These are phyloP conservation scores for Antrozous pallidus DNA, from an alignment of 2,797 vertebrate species.

Conservation along the genomic window DNA sequence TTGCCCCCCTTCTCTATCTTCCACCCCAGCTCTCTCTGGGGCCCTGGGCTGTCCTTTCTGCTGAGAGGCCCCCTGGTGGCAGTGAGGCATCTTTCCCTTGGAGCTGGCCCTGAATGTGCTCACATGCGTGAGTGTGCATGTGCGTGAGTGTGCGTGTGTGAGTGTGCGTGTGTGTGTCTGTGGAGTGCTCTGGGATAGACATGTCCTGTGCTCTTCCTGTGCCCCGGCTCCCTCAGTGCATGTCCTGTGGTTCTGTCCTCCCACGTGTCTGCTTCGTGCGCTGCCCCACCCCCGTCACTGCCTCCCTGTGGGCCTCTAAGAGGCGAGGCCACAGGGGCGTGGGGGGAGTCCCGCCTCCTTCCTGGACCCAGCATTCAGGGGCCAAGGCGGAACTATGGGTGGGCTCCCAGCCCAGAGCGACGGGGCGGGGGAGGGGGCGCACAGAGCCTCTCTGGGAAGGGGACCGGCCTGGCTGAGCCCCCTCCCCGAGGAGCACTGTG, in stretches of 20 bases:
- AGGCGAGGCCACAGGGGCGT: neutral
- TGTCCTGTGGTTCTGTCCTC: neutral
- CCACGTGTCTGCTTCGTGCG: neutral
- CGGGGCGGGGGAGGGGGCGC: too few species aligned
- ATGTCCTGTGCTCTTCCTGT: neutral
- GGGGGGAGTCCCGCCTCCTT: rapidly evolving
- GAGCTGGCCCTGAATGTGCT: neutral
- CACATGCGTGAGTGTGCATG: neutral
- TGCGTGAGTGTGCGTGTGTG: neutral
- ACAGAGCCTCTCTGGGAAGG: neutral
- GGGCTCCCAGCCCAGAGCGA: neutral
- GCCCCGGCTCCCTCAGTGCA: neutral
- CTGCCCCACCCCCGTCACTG: neutral
- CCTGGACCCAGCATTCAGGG: neutral
- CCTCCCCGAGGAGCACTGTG: rapidly evolving
- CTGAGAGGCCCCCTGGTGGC: neutral
- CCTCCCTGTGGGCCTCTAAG: neutral
- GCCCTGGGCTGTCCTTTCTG: neutral
- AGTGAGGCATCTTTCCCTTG: neutral
- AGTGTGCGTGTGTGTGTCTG: neutral
- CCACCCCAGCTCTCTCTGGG: neutral
- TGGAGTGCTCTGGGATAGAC: neutral
- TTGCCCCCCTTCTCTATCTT: too few species aligned
- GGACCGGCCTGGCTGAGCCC: neutral
- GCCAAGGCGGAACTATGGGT: neutral